phyloP scores from a whole-genome alignment of 2,888 invertebrate genomes.

The Trichogramma dendrolimi region DNA sequence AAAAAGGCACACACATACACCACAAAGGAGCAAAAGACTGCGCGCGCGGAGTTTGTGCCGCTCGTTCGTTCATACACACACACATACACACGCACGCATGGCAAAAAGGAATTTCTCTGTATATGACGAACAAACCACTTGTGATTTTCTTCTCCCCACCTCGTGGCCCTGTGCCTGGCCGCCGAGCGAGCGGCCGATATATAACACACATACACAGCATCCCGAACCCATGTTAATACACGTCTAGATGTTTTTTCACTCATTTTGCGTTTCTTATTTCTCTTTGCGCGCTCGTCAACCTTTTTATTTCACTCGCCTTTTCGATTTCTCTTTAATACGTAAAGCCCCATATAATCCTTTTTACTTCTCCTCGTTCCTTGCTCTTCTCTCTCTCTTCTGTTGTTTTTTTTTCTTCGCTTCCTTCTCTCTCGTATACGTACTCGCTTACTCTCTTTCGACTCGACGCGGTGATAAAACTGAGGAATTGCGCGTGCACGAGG shows the following conservation, averaged over 20 bases:
- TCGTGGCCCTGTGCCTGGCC: not conserved
- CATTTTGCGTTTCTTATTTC: conserved; percentile 23
- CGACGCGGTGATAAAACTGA: too few species aligned
- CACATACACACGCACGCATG: not conserved
- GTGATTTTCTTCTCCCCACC: conserved; percentile 42
- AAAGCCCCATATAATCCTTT: conserved; percentile 46
- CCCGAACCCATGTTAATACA: not conserved
- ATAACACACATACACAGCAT: not conserved
- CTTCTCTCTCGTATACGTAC: conserved; percentile 7
- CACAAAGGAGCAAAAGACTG: too few species aligned
- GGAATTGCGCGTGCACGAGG: too few species aligned
- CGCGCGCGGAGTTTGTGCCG: too few species aligned
- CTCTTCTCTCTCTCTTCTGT: conserved; percentile 36
- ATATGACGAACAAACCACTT: conserved; percentile 47
- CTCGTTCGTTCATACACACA: too few species aligned
- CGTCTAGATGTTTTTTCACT: conserved; percentile 29
- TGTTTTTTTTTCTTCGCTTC: conserved; percentile 4
- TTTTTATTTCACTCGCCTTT: conserved; percentile 22
- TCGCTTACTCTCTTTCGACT: conserved; percentile 6
- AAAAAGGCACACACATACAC: too few species aligned
- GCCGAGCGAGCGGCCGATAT: not conserved
- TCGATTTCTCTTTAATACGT: conserved; percentile 29
- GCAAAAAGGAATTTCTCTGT: conserved; percentile 47
- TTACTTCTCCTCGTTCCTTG: conserved; percentile 49
- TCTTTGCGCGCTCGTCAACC: conserved; percentile 14